phyloP scores from a whole-genome alignment of 2,888 invertebrate genomes.

The Diaphora mendica region DNA sequence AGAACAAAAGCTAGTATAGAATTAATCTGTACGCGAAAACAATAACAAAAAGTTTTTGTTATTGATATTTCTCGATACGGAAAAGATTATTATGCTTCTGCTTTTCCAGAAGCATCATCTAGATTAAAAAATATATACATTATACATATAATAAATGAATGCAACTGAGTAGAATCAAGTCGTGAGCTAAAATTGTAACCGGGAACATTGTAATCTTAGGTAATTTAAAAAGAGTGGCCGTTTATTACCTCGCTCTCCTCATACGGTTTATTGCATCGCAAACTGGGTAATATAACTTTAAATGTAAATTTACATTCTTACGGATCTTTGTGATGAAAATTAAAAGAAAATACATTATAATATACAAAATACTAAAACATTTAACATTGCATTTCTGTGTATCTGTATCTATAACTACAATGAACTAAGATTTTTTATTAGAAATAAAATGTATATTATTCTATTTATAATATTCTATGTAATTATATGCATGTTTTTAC shows the following conservation, averaged over 20 bases:
- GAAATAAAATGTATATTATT: too few relatives aligned
- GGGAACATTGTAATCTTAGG: constrained; percentile 10
- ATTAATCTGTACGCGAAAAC: too few relatives aligned
- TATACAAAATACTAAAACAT: not conserved
- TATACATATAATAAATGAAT: constrained; percentile 1
- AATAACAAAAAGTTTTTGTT: too few relatives aligned
- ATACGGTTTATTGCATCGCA: constrained; percentile 4
- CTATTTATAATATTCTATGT: too few relatives aligned
- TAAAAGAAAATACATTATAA: not conserved
- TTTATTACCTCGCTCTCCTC: constrained; percentile 7
- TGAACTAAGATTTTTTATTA: too few relatives aligned
- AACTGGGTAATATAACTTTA: constrained; percentile 8
- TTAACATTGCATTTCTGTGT: not conserved
- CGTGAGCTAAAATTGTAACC: not conserved
- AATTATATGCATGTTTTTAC: too few relatives aligned
- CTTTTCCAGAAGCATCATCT: not conserved
- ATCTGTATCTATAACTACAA: too few relatives aligned
- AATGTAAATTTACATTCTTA: not conserved
- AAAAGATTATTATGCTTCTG: not conserved
- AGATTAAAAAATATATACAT: not conserved
- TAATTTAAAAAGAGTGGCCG: constrained; percentile 13
- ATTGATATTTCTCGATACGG: too few relatives aligned
- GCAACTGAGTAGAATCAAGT: not conserved
- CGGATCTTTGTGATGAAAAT: not conserved
- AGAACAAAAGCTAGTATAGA: too few relatives aligned